Percentiles rank a stretch among this genome's conserved stretches.
phyloP scores from a whole-genome alignment of 30 jellyfish, hydroid and myxozoan genomes.

The Hydractinia symbiolongicarpus region DNA sequence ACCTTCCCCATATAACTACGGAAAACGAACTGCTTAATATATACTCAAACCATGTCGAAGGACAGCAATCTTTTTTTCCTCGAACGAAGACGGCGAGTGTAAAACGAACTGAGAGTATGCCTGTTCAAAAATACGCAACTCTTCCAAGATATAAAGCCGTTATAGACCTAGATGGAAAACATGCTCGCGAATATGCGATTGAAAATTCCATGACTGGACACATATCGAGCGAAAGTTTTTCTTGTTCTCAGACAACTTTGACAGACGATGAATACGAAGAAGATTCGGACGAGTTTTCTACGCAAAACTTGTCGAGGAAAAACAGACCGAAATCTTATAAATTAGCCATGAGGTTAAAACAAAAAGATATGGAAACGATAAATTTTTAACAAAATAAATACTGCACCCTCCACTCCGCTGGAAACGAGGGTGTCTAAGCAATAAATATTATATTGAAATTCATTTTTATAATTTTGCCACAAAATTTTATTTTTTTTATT shows the following conservation, averaged over 20 bases:
- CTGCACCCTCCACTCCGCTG: no score
- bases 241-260: not conserved
- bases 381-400: not conserved
- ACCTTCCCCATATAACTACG: not conserved
- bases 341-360: slow-evolving; percentile 45
- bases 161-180: not conserved
- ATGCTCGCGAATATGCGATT: slow-evolving; percentile 16
- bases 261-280: not conserved
- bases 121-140: slow-evolving; percentile 15
- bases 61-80: not conserved
- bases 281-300: not conserved
- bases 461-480: no score
- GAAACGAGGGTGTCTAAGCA: no score
- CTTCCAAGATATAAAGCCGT: slow-evolving; percentile 8
- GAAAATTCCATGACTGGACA: slow-evolving; percentile 5
- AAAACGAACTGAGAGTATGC: slow-evolving; percentile 36
- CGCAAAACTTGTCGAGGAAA: slow-evolving; percentile 31
- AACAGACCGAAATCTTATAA: slow-evolving; percentile 65
- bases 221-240: not conserved
- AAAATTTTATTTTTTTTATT: no score
- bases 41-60: not conserved
- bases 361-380: slow-evolving; percentile 11
- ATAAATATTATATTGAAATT: no score
- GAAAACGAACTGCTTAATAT: slow-evolving; percentile 16
- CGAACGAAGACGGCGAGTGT: not conserved